A percentile compares a stretch with the other conserved stretches of the same genome.
These are phyloP conservation scores for Nemotelus pantherinus DNA, from an alignment of 2,888 invertebrate species.

Conservation along the genomic window DNA sequence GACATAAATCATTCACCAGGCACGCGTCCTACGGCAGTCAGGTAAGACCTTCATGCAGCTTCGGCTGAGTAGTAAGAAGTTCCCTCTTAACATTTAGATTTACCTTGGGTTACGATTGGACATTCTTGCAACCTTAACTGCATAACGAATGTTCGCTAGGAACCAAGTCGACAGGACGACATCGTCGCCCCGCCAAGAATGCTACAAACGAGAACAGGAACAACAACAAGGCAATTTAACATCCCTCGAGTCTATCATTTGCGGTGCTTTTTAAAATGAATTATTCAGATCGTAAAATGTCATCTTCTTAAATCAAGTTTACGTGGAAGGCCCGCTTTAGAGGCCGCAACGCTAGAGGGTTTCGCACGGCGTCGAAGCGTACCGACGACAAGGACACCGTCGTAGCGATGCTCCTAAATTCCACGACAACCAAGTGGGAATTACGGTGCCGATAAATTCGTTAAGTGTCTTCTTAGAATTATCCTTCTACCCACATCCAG, in stretches of 20 bases:
- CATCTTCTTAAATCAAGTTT: slow-evolving; percentile 49
- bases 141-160: no score
- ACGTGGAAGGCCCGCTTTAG: neutral
- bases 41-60: neutral
- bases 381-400: neutral
- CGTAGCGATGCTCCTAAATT: slow-evolving; percentile 8
- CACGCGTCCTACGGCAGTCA: neutral
- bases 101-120: no score
- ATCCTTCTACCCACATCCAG: neutral
- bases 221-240: slow-evolving; percentile 15
- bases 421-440: slow-evolving; percentile 43
- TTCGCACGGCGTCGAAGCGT: no score
- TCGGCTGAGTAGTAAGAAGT: neutral
- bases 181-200: no score
- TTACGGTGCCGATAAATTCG: slow-evolving; percentile 47
- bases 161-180: no score
- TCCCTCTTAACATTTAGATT: neutral
- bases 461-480: slow-evolving; percentile 48
- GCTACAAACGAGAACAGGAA: neutral
- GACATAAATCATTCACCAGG: slow-evolving; percentile 41
- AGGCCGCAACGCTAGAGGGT: no score
- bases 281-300: slow-evolving; percentile 50
- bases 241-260: slow-evolving; percentile 43
- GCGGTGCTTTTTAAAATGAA: slow-evolving; percentile 48
- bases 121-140: no score